Evolutionary conservation across 2,797 vertebrate genomes (phyloP).

Genomic region (Pempheris klunzingeri): DNA sequence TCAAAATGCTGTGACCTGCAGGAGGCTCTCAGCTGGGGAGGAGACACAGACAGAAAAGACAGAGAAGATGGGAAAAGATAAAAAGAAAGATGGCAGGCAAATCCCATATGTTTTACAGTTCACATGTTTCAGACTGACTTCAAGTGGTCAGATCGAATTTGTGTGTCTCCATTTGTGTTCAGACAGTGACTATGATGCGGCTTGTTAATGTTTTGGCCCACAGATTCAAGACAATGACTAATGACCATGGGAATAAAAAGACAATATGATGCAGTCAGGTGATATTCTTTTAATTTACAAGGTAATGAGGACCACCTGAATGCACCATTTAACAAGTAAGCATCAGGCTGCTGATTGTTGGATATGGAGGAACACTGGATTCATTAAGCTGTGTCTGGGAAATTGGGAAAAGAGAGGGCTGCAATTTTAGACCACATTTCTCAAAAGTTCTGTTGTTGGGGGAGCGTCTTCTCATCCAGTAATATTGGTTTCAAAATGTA

Average conservation of each 20-base stretch:
- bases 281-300: constrained; percentile 3
- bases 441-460: not conserved
- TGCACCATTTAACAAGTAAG: not conserved
- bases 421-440: not conserved
- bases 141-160: constrained; percentile 5
- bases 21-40: constrained; percentile 11
- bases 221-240: not conserved
- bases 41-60: constrained; percentile 6
- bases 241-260: not conserved
- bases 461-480: not conserved
- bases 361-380: not conserved
- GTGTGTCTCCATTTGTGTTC: not conserved
- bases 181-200: not conserved
- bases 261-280: not conserved
- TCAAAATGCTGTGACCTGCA: constrained; percentile 43
- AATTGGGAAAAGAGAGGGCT: not conserved
- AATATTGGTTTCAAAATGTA: not conserved
- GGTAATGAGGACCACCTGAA: not conserved
- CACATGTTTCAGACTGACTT: not conserved
- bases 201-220: constrained; percentile 7
- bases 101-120: constrained; percentile 16
- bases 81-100: not conserved
- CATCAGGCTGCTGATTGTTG: not conserved
- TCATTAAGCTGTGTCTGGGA: not conserved
- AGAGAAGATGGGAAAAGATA: not conserved